Evolutionary conservation across 2,888 invertebrate genomes (phyloP), one percentile per base, ranked within the genome.

Genomic region (Cephalotes varians): DNA sequence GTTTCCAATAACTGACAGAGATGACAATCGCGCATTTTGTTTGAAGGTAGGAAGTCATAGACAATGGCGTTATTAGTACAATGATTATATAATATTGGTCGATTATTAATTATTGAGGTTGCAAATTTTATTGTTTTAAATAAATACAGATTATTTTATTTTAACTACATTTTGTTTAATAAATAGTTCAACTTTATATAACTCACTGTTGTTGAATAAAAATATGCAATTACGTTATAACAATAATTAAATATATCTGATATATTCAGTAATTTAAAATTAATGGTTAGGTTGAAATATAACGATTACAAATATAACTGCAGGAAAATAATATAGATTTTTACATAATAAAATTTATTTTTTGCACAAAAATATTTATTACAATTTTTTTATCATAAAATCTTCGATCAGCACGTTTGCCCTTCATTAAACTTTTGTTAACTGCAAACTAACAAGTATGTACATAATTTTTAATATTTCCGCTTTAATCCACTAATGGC

Each of bases 401-500:
- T 80, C 80, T 80, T 86, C 81, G n/a, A 82, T 87, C 81, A 81
- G 83, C 51, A 60, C 58, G 82, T 76, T 64, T 64, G 71, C 72
- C 69, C 28, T 86, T 84, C 79, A 77, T 88, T 87, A 88, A 87
- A 79, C 81, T 81, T 81, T 83, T 80, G 56, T 83, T n/a, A n/a
- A 72, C 31, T 49, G 31, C 47, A 15, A 21, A 83, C 56, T 67
- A 2, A 37, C 82, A 64, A 82, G 60, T 80, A 77, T 62, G 73
- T 84, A 86, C 64, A 74, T 40, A 56, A 73, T 81, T 87, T 79
- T 77, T 76, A 73, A 60, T 88, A 81, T 71, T 69, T 64, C 76
- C 40, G 7, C 10, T 31, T 28, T 40, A 44, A 15, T 58, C 1
- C 28, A 56, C n/a, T 56, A 72, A 58, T 58, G 31, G 44, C 28